phyloP scores from a whole-genome alignment of 2,888 invertebrate species.

The Rhagium mordax region DNA sequence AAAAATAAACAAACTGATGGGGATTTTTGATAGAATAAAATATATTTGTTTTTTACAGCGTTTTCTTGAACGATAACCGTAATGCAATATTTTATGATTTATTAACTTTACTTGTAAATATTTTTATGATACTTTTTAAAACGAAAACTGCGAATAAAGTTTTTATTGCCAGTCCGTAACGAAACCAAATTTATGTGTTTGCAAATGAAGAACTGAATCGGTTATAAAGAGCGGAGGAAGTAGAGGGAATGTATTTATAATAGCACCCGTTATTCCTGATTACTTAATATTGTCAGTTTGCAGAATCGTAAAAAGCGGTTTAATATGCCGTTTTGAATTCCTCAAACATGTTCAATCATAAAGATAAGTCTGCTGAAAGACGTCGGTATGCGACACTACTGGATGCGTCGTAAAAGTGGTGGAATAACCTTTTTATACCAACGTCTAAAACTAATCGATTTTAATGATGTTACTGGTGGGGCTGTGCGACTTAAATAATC shows the following conservation, averaged over 20 bases:
- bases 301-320: conserved; percentile 9
- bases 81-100: not conserved
- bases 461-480: conserved; percentile 54
- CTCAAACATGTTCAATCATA: conserved; percentile 46
- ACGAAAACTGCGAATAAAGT: conserved; percentile 23
- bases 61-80: not conserved
- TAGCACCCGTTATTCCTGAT: conserved; percentile 3
- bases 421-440: conserved; percentile 51
- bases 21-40: not conserved
- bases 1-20: not conserved
- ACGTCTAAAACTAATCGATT: conserved; percentile 56
- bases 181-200: conserved; percentile 24
- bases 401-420: conserved; percentile 14
- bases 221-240: conserved; percentile 4
- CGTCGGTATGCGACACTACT: conserved; percentile 1
- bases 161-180: conserved; percentile 24
- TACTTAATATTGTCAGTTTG: conserved; percentile 25
- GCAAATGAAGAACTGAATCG: conserved; percentile 18
- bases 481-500: conserved; percentile 56
- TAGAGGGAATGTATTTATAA: conserved; percentile 23
- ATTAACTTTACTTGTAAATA: conserved; percentile 17
- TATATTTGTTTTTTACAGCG: not conserved
- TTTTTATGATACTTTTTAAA: conserved; percentile 4
- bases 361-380: conserved; percentile 45
- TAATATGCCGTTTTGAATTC: conserved; percentile 37